Evolutionary conservation across 2,797 vertebrate genomes (phyloP).

Genomic region (Crypturellus tataupa): DNA sequence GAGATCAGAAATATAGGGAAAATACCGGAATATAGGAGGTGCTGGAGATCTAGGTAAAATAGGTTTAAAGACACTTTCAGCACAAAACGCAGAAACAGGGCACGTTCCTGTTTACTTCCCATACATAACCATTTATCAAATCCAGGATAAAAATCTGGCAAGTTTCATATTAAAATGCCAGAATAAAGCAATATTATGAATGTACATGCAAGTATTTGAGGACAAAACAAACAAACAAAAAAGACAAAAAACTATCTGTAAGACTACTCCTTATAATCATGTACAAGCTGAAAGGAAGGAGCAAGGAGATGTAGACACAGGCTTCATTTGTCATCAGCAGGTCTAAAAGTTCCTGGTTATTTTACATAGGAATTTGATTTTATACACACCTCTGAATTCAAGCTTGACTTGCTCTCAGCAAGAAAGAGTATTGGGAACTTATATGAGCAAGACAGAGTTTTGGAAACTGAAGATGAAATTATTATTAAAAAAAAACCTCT

Average conservation of each 20-base stretch:
- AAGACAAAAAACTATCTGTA: not conserved
- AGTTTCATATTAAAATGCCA: not conserved
- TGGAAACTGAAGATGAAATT: not conserved
- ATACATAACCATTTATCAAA: not conserved
- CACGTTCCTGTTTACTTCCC: not conserved
- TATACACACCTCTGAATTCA: not conserved
- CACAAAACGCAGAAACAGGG: not conserved
- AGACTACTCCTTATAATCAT: not conserved
- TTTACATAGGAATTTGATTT: conserved; percentile 24
- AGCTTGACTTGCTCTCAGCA: not conserved
- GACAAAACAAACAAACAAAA: not conserved
- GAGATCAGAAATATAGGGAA: not conserved
- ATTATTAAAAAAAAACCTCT: not conserved
- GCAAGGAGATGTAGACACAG: not conserved
- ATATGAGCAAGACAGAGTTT: not conserved
- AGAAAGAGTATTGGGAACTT: conserved; percentile 3
- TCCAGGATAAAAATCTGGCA: conserved; percentile 7
- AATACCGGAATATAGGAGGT: not conserved
- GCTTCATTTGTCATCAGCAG: not conserved
- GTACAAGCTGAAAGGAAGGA: not conserved
- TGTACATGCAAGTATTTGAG: not conserved
- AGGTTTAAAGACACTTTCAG: not conserved
- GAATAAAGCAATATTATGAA: conserved; percentile 33
- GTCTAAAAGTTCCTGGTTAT: not conserved
- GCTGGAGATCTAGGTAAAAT: not conserved